Base-by-base conservation (phyloP, 1,140 invertebrate species). In the Homarus americanus region DNA sequence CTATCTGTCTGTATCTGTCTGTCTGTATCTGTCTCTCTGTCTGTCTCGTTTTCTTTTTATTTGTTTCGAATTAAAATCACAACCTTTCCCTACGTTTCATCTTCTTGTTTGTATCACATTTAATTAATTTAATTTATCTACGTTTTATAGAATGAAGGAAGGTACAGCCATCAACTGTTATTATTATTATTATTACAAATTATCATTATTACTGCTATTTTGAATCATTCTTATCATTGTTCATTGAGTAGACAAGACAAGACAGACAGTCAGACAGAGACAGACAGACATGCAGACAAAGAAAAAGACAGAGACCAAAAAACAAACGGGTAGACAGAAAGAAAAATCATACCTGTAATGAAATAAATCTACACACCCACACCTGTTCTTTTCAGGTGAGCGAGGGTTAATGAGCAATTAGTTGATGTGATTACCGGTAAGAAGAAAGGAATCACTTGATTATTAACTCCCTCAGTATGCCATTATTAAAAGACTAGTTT, bases 1-100 rank as follows among this genome's bases (percentile, higher is more conserved):
- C 72, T 73, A 24, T 73, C 72, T 73, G 24, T 73, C 72, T 73
- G 24, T 73, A 24, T 73, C 72, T 73, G 24, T 73, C 72, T 73
- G 24, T 73, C 72, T 73, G 24, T 73, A 24, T 73, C 72, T 73
- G n/a, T n/a, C n/a, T n/a, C n/a, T n/a, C n/a, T n/a, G n/a, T n/a
- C n/a, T n/a, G n/a, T n/a, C n/a, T n/a, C 69, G 24, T 28, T 73
- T 28, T 73, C 69, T 73, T 28, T 73, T 10, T 73, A 20, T 73
- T 28, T 73, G 1, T 32, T 36, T 73, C 69, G 44, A 49, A 5
- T 49, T 49, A 15, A 15, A 49, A 49, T 5, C 5, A 49, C 5
- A 49, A 15, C 12, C 44, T 49, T 49, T 15, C 12, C 44, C 5
- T 49, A 49, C 44, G 15, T 49, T 49, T 49, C 12, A 7, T 49